These are phyloP conservation scores for Isurus oxyrinchus DNA, from an alignment of 2,113 vertebrate genomes.

Conservation along the genomic window DNA sequence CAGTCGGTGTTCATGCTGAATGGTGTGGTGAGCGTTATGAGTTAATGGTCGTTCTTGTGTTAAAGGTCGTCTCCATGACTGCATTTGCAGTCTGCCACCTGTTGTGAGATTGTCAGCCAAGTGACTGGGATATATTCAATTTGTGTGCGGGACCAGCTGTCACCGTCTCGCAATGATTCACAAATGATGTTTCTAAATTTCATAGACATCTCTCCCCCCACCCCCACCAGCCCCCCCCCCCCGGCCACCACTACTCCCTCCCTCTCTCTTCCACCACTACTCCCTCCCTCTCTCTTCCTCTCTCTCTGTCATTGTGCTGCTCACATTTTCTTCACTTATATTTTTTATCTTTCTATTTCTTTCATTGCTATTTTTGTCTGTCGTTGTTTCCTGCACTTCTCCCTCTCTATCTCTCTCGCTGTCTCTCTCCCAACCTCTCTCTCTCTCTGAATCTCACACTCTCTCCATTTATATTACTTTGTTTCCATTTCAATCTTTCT, in stretches of 20 bases:
- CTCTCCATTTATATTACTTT: neutral
- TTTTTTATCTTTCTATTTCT: neutral
- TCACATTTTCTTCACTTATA: neutral
- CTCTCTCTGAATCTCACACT: neutral
- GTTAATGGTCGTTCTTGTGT: neutral
- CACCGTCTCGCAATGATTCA: neutral
- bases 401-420: too few species aligned
- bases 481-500: neutral
- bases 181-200: neutral
- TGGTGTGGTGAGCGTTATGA: neutral
- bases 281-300: too few species aligned
- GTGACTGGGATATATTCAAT: neutral
- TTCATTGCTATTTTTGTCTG: neutral
- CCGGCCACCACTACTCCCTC: too few species aligned
- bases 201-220: neutral
- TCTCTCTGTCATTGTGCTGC: neutral
- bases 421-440: neutral
- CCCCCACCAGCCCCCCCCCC: too few species aligned
- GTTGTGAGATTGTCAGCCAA: neutral
- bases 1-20: neutral
- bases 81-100: neutral
- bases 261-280: too few species aligned
- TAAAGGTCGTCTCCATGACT: conserved; percentile 11
- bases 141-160: neutral
- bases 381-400: neutral